phyloP scores from a whole-genome alignment of 64 coral and sea anemone species.

The Montipora sp. region DNA sequence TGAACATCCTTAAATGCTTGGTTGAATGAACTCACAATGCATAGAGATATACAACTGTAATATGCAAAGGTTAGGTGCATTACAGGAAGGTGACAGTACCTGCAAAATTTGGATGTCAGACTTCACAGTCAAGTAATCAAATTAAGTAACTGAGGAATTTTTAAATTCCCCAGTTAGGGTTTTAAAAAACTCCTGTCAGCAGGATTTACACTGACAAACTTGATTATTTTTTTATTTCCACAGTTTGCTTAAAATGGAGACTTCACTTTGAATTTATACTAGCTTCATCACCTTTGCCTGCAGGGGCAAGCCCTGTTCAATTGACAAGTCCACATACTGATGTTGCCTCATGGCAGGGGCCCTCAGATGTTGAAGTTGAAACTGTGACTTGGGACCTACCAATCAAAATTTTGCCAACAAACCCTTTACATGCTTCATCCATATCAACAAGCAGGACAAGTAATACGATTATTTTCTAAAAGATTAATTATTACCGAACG shows the following conservation, averaged over 20 bases:
- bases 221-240: neutral
- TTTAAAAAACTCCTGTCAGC: neutral
- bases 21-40: no score
- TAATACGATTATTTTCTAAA: constrained; percentile 75
- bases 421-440: constrained; percentile 93
- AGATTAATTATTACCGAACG: neutral
- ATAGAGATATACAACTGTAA: no score
- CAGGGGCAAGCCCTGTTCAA: constrained; percentile 75
- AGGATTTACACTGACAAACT: neutral
- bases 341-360: constrained; percentile 85
- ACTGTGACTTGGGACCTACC: constrained; percentile 96
- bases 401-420: constrained; percentile 90
- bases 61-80: no score
- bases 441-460: constrained; percentile 83
- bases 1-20: no score
- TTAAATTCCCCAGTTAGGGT: no score
- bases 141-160: no score
- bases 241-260: constrained; percentile 95
- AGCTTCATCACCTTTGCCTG: constrained; percentile 68
- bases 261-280: constrained; percentile 99
- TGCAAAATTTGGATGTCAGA: no score
- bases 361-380: constrained; percentile 80
- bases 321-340: constrained; percentile 77
- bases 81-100: no score
- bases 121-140: no score